Percentiles rank a stretch among this genome's conserved stretches.
phyloP scores from a whole-genome alignment of 2,888 invertebrate species.

The Ochropleura plecta region DNA sequence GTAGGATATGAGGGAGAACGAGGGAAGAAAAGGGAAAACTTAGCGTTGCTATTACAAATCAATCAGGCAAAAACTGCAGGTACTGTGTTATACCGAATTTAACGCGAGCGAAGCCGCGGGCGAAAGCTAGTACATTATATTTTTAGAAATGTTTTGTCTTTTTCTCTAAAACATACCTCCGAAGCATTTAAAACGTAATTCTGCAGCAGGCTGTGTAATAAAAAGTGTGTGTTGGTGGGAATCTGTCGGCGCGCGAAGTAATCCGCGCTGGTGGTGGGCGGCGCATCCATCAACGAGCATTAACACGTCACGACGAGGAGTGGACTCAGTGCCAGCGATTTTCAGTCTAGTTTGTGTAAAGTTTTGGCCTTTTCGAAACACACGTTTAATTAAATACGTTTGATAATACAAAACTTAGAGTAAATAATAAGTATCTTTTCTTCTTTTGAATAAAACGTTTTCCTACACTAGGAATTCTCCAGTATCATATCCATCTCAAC shows the following conservation, averaged over 20 bases:
- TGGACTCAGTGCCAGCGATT: constrained; percentile 65
- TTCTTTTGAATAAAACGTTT: too few species aligned
- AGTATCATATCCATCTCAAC: too few species aligned
- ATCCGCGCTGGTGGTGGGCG: constrained; percentile 77
- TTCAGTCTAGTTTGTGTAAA: neutral
- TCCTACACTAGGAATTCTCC: too few species aligned
- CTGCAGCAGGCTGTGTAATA: constrained; percentile 39
- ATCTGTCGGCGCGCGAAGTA: constrained; percentile 76
- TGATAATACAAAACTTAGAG: too few species aligned
- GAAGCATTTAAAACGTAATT: constrained; percentile 41
- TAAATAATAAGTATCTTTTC: neutral
- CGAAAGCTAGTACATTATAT: too few species aligned
- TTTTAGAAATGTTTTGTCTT: neutral
- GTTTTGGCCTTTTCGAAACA: neutral
- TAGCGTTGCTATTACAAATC: too few species aligned
- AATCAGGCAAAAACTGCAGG: too few species aligned
- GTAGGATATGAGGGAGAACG: too few species aligned
- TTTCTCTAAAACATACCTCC: constrained; percentile 13
- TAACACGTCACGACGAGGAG: constrained; percentile 76
- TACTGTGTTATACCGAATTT: too few species aligned
- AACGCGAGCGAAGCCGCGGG: too few species aligned
- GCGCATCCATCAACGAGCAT: constrained; percentile 84
- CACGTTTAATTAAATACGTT: too few species aligned
- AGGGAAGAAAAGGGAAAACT: too few species aligned
- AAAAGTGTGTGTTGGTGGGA: constrained; percentile 63